Conservation (phyloP, 2,888 invertebrate species). For the Aphrophora alni region DNA sequence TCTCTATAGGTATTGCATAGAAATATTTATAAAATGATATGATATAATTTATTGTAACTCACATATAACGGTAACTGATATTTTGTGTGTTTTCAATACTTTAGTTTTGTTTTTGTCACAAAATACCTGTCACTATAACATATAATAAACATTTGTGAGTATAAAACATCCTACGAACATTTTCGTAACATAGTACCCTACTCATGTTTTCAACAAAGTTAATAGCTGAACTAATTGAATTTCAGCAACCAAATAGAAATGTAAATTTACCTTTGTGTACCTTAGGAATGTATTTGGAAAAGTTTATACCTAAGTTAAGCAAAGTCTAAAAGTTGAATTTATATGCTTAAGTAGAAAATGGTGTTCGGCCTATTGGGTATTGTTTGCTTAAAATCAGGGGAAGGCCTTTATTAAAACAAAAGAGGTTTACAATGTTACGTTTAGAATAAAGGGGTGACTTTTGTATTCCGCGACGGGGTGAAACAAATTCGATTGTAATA, state of each 20-base stretch:
- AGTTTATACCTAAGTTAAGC: background rate
- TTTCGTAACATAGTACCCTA: too few relatives aligned
- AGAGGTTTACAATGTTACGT: background rate
- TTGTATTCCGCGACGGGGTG: background rate
- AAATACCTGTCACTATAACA: too few relatives aligned
- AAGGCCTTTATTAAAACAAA: background rate
- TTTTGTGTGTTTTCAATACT: too few relatives aligned
- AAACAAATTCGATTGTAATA: background rate
- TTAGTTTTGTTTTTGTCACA: too few relatives aligned
- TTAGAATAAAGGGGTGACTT: background rate
- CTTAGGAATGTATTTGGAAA: background rate
- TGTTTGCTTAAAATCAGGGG: background rate
- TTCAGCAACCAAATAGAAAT: background rate
- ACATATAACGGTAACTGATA: too few relatives aligned
- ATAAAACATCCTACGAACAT: too few relatives aligned
- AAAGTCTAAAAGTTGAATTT: slow-evolving; percentile 6
- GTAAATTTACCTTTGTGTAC: background rate
- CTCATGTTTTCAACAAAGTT: background rate
- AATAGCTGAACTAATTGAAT: background rate
- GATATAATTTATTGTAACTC: too few relatives aligned
- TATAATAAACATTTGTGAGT: too few relatives aligned
- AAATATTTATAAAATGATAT: too few relatives aligned
- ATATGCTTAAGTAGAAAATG: background rate
- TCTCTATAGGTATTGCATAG: too few relatives aligned
- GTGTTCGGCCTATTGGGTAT: background rate